Evolutionary conservation across 1,140 invertebrate species (phyloP), one percentile per base, ranked within the genome.

Genomic region (Centruroides sculpturatus): DNA sequence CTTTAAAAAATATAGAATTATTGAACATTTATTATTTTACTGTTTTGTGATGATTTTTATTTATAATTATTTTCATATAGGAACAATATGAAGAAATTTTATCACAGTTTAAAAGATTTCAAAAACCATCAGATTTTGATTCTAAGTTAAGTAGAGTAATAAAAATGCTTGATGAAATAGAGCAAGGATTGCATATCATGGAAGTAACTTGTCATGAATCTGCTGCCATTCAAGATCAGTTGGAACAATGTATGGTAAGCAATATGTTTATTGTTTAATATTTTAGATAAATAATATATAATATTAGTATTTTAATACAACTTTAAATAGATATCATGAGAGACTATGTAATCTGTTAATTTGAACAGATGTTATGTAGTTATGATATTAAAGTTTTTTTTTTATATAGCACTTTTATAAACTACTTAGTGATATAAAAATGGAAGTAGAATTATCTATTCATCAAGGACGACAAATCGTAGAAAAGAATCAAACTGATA

Each of bases 371-470:
- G 2, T 51, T 51, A n/a, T 51, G 34, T 51, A n/a, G 49, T 51
- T 51, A 51, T 51, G 12, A 12, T 51, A 51, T 51, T 34, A 53
- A 53, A 36, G 5, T 53, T 6, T 36, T 52, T n/a, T n/a, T 53
- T 57, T 57, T 59, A 69, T 71, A 6, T 67, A 90, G 86, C 85
- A 86, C 75, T 87, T 89, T 70, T 92, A 92, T 75, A 83, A 85
- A 65, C 86, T 83, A 23, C 78, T 93, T 57, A 89, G 86, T 69
- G 89, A 92, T 69, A 83, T 93, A 53, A 93, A 94, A 75, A 75
- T 81, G 10, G 88, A 92, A 74, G 88, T 94, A 56, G 90, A 93
- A 75, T 81, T 80, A 64, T 83, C 90, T n/a, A 89, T 93, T n/a
- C 85, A 88, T 65, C 82, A 83, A 47, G 91, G 90, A 4, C 79